Conservation (phyloP, 2,797 vertebrate species). For the Chrosomus eos region DNA sequence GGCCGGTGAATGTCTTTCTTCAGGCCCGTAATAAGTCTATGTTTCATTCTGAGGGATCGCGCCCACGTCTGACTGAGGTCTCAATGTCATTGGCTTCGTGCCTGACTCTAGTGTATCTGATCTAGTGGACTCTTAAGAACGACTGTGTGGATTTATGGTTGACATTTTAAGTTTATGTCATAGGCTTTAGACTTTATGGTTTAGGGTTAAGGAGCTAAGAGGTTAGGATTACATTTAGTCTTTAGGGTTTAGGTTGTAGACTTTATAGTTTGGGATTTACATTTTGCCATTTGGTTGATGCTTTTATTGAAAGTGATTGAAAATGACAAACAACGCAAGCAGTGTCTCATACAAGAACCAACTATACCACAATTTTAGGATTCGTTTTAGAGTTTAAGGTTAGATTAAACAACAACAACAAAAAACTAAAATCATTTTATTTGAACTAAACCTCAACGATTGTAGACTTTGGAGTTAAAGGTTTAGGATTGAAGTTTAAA, state of each 20-base stretch:
- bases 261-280: background rate
- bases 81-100: background rate
- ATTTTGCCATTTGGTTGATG: background rate
- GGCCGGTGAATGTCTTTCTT: slow-evolving; percentile 23
- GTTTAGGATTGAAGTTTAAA: too few relatives aligned
- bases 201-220: background rate
- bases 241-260: background rate
- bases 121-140: background rate
- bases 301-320: background rate
- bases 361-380: background rate
- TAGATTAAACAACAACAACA: background rate
- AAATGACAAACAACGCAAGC: background rate
- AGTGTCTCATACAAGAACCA: background rate
- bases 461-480: background rate
- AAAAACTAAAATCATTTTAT: background rate
- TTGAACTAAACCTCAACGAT: background rate
- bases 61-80: background rate
- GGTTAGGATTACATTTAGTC: background rate
- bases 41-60: slow-evolving; percentile 18
- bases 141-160: background rate
- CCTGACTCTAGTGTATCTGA: background rate
- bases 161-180: background rate
- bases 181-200: background rate
- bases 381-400: background rate
- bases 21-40: background rate